Base-by-base conservation (phyloP, 2,888 invertebrate species). In the Agrochola litura region DNA sequence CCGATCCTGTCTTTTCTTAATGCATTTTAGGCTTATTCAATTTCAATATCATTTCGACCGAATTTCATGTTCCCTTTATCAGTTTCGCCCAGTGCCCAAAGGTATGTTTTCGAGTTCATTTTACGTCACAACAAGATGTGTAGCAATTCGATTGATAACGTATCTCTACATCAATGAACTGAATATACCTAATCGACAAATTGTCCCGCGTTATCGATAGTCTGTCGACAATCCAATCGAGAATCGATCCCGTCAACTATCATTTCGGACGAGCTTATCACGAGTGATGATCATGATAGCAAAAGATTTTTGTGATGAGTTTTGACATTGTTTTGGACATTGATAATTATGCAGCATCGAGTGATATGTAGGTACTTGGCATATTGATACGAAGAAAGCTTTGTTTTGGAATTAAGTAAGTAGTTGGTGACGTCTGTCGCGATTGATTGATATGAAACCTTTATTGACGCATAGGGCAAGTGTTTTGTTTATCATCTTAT, bases 111-210 rank as follows among this genome's bases (percentile, higher is more conserved):
- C 10, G 54, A 71, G 49, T 43, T 37, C 22, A 60, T 37, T 22
- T 74, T 37, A 80, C 63, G 67, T 75, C 71, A 72, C 25, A 43
- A n/a, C 60, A 25, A 60, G 41, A 72, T 61, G 67, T 81, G 76
- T 68, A 75, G 63, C 49, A 43, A 85, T 70, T 43, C 60, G n/a
- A 67, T 85, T 76, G 76, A 68, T 84, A 82, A 16, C 30, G 9
- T 82, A 75, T 75, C 81, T 58, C n/a, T 30, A 54, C 30, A 67
- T 75, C 81, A 68, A 71, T 82, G 52, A 43, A 56, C 64, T 54
- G 22, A 14, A 61, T 43, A 46, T 56, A n/a, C 41, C 9, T 16
- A 56, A 58, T 52, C 56, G 19, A 61, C 43, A 68, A 64, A 37
- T 43, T 56, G 46, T 67, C 16, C 61, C 49, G 12, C 19, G 25